These are phyloP conservation scores for Dicrostonyx torquatus DNA, from an alignment of 2,797 vertebrate species.

Conservation along the genomic window DNA sequence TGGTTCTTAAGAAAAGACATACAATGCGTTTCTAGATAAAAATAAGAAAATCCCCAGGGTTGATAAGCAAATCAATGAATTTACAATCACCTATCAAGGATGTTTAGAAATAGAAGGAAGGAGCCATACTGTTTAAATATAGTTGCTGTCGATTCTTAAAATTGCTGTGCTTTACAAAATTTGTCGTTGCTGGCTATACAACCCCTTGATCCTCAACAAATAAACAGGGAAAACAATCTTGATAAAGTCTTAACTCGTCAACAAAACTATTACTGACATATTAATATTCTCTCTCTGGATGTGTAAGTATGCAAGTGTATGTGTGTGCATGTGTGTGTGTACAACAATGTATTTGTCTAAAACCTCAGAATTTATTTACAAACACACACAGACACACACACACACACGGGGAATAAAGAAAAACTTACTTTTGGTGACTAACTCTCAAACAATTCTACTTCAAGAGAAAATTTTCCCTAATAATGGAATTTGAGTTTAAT, in stretches of 20 bases:
- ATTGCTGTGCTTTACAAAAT: background rate
- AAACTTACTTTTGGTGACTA: background rate
- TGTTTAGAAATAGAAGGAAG: conserved; percentile 65
- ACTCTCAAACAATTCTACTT: background rate
- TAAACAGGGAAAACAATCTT: conserved; percentile 23
- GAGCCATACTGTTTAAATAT: conserved; percentile 56
- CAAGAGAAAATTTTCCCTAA: background rate
- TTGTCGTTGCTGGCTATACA: conserved; percentile 10
- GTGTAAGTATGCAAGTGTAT: background rate
- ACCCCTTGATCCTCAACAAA: background rate
- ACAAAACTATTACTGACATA: background rate
- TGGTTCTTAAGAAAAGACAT: background rate
- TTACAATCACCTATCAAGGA: conserved; percentile 8
- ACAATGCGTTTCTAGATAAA: conserved; percentile 14
- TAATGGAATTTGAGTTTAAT: background rate
- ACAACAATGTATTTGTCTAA: background rate
- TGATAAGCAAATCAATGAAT: conserved; percentile 66
- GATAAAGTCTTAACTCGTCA: conserved; percentile 46
- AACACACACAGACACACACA: background rate
- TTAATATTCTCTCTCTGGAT: background rate
- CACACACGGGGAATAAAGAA: background rate
- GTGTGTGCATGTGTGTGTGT: background rate
- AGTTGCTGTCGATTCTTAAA: conserved; percentile 34
- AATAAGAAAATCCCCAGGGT: conserved; percentile 41
- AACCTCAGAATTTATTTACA: background rate